Base-by-base conservation (phyloP, 2,113 vertebrate species). In the Hippocampus abdominalis region DNA sequence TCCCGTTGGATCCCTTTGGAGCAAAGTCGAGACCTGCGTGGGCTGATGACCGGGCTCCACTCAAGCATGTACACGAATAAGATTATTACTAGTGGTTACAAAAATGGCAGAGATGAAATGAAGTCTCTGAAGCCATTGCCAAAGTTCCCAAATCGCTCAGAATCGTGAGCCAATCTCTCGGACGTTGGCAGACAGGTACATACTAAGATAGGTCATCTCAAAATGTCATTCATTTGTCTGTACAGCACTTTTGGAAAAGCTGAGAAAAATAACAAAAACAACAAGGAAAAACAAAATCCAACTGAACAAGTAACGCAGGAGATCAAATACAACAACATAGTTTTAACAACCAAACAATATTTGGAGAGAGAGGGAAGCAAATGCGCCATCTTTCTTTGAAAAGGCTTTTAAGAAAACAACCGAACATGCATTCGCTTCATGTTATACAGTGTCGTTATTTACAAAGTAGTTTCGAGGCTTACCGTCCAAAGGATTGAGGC, bases 401-500 rank as follows among this genome's bases (percentile, higher is more conserved):
- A 89, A 90, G 85, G 76, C 63, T 79, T 75, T 77, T 68, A 89
- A 88, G 81, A 91, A 90, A 93, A 85, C 87, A 66, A 82, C 67
- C 74, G 73, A 83, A 89, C 92, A 93, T 93, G 92, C 92, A 91
- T 80, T 84, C 69, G 74, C 76, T 87, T 85, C 74, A 67, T 86
- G 79, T 82, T 83, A 87, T 90, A 91, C 89, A 91, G 75, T 82
- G 74, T 59, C 89, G 5, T 36, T 36, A 87, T 91, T 77, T 86
- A 89, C 88, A 90, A 71, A 68, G 69, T 75, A 75, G 76, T 67
- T 84, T 84, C 80, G 81, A 84, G 84, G 82, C 82, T 86, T 79
- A 71, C 53, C 64, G 80, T 73, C 73, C 72, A 85, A 69, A 76
- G 64, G 71, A 77, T 78, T 88, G 80, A 89, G 81, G 84, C 78